Percentiles rank a stretch among this genome's conserved stretches.
phyloP scores from a whole-genome alignment of 2,797 vertebrate species.

The Lutjanus campechanus region DNA sequence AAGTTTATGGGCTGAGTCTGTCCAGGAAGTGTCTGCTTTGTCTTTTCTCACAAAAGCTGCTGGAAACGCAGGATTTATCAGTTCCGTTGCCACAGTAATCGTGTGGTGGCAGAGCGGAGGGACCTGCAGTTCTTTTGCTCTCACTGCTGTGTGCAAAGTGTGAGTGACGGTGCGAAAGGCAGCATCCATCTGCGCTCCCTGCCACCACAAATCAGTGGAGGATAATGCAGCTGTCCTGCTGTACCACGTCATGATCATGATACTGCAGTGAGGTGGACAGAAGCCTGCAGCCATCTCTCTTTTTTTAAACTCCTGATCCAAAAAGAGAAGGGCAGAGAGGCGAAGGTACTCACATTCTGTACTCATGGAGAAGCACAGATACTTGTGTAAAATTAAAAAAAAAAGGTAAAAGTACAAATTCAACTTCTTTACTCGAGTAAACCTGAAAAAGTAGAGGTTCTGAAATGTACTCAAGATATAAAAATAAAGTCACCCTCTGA shows the following conservation, averaged over 20 bases:
- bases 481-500: no score
- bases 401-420: no score
- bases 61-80: constrained; percentile 72
- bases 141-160: constrained; percentile 54
- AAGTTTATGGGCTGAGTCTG: constrained; percentile 70
- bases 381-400: no score
- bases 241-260: constrained; percentile 36
- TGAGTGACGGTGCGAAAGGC: constrained; percentile 52
- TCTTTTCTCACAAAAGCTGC: constrained; percentile 75
- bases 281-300: constrained; percentile 18
- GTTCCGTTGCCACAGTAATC: constrained; percentile 76
- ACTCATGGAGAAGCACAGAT: no score
- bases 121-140: constrained; percentile 42
- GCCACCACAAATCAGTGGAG: constrained; percentile 63
- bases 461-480: no score
- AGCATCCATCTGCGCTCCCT: constrained; percentile 60
- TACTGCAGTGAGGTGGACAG: constrained; percentile 32
- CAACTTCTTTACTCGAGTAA: no score
- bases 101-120: constrained; percentile 30
- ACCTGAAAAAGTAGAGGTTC: no score
- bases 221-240: constrained; percentile 62
- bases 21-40: constrained; percentile 79
- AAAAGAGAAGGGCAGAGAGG: neutral
- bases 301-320: constrained; percentile 1
- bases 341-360: no score